Evolutionary conservation across 2,797 vertebrate genomes (phyloP).

Genomic region (Delichon dasypus): DNA sequence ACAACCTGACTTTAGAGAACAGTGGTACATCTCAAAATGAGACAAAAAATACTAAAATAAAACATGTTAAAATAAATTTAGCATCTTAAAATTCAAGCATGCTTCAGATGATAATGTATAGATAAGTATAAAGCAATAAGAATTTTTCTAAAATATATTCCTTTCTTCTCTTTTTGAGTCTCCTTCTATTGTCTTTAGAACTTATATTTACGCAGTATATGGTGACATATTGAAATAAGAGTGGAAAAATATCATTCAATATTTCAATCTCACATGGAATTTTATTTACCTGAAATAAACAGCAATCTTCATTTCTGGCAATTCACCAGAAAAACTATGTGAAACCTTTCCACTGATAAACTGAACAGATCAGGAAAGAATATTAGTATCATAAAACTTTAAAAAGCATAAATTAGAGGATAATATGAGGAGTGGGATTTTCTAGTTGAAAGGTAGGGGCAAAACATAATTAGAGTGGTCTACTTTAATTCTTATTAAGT

Average conservation of each 20-base stretch:
- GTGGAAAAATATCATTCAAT: background rate
- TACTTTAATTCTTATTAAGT: slow-evolving; percentile 35
- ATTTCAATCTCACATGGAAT: background rate
- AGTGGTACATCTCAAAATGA: background rate
- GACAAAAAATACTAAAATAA: background rate
- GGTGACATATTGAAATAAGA: background rate
- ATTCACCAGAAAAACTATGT: slow-evolving; percentile 47
- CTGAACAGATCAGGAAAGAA: slow-evolving; percentile 71
- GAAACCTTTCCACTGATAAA: slow-evolving; percentile 71
- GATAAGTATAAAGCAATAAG: background rate
- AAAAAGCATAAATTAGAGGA: slow-evolving; percentile 67
- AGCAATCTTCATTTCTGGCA: slow-evolving; percentile 59
- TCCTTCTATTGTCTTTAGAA: background rate
- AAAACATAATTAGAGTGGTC: slow-evolving; percentile 49
- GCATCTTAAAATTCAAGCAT: background rate
- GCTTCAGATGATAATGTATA: background rate
- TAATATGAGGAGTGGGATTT: slow-evolving; percentile 70
- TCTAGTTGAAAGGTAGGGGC: slow-evolving; percentile 24
- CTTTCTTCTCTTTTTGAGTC: background rate
- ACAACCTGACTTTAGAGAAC: background rate
- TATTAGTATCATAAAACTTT: slow-evolving; percentile 71
- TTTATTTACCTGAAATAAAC: slow-evolving; percentile 63
- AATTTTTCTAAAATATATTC: background rate
- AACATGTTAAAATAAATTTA: background rate
- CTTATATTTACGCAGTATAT: background rate